Evolutionary conservation across 2,797 vertebrate genomes (phyloP).

Genomic region (Halcyon chelicuti): DNA sequence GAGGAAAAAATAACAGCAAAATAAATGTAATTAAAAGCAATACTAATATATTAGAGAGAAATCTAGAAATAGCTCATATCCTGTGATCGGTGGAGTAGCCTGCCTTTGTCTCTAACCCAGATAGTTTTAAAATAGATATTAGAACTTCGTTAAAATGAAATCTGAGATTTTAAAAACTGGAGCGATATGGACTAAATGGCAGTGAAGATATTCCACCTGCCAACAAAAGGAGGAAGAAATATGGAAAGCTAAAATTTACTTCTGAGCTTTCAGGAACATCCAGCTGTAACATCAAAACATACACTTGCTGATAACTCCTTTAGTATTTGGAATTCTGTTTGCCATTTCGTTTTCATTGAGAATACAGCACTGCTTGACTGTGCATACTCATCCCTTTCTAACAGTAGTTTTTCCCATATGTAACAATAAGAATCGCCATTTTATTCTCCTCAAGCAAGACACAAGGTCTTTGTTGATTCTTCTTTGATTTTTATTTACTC

Average conservation of each 20-base stretch:
- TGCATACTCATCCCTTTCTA: not conserved
- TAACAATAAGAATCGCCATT: not conserved
- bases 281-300: not conserved
- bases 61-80: not conserved
- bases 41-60: not conserved
- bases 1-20: slow-evolving; percentile 12
- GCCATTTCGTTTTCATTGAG: not conserved
- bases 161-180: not conserved
- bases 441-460: not conserved
- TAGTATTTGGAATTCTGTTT: not conserved
- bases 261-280: not conserved
- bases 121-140: not conserved
- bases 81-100: not conserved
- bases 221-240: not conserved
- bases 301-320: not conserved
- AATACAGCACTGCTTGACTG: not conserved
- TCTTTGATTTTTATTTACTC: not conserved
- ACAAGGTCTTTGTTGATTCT: not conserved
- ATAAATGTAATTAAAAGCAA: not conserved
- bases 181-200: not conserved
- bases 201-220: not conserved
- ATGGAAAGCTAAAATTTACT: not conserved
- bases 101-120: not conserved
- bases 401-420: not conserved
- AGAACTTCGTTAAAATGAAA: not conserved